Conservation (phyloP, 2,888 invertebrate species). For the Nezara viridula region DNA sequence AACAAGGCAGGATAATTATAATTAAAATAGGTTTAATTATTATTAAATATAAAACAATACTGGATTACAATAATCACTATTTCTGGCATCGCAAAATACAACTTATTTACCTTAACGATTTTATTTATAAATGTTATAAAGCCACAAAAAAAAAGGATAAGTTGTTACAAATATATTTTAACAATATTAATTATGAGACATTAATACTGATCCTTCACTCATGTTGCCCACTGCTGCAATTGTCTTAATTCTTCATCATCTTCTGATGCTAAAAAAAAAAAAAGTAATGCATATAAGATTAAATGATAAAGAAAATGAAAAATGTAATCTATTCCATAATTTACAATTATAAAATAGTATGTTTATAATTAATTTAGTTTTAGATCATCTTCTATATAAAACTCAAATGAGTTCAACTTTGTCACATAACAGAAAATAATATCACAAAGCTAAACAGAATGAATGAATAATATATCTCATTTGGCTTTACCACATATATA, state of each 20-base stretch:
- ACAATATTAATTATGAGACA: constrained; percentile 18
- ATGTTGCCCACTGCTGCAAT: constrained; percentile 82
- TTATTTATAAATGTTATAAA: constrained; percentile 44
- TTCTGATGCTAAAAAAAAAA: constrained; percentile 69
- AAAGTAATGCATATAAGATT: background rate
- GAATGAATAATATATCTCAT: background rate
- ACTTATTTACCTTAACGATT: background rate
- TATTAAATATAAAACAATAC: background rate
- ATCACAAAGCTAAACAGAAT: background rate
- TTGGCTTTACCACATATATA: too few species aligned
- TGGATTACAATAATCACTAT: background rate
- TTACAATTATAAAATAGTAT: background rate
- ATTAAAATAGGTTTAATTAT: background rate
- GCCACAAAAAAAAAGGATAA: background rate
- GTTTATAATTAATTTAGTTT: background rate
- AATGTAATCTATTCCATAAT: background rate
- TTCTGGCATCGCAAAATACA: background rate
- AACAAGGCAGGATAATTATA: background rate
- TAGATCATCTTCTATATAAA: background rate
- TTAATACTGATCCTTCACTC: constrained; percentile 67
- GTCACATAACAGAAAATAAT: background rate
- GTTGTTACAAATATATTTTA: constrained; percentile 10
- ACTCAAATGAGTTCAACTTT: background rate
- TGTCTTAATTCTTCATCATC: constrained; percentile 84
- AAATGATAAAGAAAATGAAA: background rate